A percentile compares a stretch with the other conserved stretches of the same genome.
Conservation (phyloP, 2,113 vertebrate genomes). For the Tinamus guttatus region DNA sequence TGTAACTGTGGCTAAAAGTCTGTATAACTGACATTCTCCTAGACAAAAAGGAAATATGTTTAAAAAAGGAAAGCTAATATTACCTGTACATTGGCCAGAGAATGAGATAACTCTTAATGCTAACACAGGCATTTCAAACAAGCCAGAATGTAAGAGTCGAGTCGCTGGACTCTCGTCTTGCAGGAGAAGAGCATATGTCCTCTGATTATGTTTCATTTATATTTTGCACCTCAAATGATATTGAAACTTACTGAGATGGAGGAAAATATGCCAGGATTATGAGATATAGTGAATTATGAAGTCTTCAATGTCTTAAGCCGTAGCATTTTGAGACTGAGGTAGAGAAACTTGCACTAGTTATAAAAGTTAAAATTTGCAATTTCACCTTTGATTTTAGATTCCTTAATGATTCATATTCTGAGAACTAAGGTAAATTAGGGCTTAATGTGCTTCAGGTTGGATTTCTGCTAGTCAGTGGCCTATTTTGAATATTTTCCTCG, state of each 20-base stretch:
- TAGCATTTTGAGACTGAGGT: neutral
- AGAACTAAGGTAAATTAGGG: neutral
- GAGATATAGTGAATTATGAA: neutral
- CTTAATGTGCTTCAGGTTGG: neutral
- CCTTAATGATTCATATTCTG: neutral
- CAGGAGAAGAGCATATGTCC: neutral
- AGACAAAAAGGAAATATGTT: neutral
- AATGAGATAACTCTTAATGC: neutral
- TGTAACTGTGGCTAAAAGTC: neutral
- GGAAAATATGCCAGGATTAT: neutral
- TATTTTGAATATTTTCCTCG: neutral
- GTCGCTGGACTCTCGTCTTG: neutral
- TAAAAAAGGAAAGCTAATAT: neutral
- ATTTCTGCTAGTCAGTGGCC: neutral
- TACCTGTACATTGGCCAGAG: neutral
- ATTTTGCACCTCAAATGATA: neutral
- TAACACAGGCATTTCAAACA: neutral
- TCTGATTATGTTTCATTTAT: neutral
- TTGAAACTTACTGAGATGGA: neutral
- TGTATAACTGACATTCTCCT: neutral
- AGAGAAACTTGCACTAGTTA: neutral
- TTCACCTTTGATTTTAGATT: constrained; percentile 8
- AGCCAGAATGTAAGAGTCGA: neutral
- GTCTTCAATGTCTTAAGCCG: neutral
- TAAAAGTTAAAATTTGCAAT: neutral